Base-by-base conservation (phyloP, 2,888 invertebrate species). In the Melanchra persicariae region DNA sequence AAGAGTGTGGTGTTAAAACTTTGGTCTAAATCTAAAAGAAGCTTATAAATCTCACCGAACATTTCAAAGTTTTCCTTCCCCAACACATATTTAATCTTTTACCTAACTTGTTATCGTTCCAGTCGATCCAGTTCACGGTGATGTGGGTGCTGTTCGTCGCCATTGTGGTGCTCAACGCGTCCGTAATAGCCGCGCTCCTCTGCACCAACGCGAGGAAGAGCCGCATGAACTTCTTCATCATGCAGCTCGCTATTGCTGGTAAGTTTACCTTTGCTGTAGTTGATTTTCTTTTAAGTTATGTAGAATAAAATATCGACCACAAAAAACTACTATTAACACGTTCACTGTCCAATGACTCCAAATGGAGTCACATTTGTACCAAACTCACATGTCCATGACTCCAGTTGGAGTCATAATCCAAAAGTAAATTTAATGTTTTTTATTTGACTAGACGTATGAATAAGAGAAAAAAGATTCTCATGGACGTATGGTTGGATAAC, bases 181-280 rank as follows among this genome's bases (percentile, higher is more conserved):
- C 98, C 0, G 99, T 99, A n/a, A 96, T 99, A 57, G 97, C 98
- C 1, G 98, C 98, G 0, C 96, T 99, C 72, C 96, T 98, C 69
- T 96, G 98, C 87, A 98, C 98, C 82, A 98, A 98, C 89, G 97
- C 98, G 64, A 97, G 98, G 86, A 98, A 98, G 91, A 98, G 98
- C 61, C 96, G 99, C 60, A 99, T 99, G 99, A 99, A 99, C 93
- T 99, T 98, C 96, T 99, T 99, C 95, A 99, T 99, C 85, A 98
- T 98, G 96, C 98, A 99, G 88, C 96, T 99, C 66, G 99, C 99
- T 4, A 96, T 99, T 75, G 98, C 99, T 93, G 99, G 99, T 99
- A 92, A 96, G 96, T 81, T 24, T 47, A 24, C 24, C 8, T 49
- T 5, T 22, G 12, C 5, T 4, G 2, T 34, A 37, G 12, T 1